These are phyloP conservation scores for Pollachius pollachius DNA, from an alignment of 2,113 vertebrate genomes.

Conservation along the genomic window DNA sequence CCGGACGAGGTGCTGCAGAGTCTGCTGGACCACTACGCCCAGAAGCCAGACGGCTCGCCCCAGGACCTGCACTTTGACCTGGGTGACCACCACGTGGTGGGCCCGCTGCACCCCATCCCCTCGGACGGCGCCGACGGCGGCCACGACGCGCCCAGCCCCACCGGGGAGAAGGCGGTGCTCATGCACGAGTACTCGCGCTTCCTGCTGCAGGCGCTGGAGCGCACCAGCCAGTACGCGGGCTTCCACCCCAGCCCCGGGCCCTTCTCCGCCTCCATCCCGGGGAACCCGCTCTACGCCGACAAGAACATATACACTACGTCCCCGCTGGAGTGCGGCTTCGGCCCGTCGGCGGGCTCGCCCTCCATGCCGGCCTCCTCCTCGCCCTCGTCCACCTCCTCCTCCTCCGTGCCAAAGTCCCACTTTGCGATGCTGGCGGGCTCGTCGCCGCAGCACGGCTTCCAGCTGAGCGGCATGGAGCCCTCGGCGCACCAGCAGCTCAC, in stretches of 20 bases:
- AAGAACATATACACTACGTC: slow-evolving; percentile 96
- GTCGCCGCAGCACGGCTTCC: slow-evolving; percentile 83
- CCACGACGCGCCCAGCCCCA: slow-evolving; percentile 74
- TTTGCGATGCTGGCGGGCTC: slow-evolving; percentile 92
- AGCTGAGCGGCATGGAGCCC: slow-evolving; percentile 88
- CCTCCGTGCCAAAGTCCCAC: slow-evolving; percentile 94
- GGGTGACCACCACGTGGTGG: slow-evolving; percentile 85
- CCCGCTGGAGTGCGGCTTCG: slow-evolving; percentile 90
- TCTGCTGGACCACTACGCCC: slow-evolving; percentile 93
- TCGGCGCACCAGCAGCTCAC: slow-evolving; percentile 94
- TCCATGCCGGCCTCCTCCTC: slow-evolving; percentile 81
- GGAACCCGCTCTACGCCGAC: slow-evolving; percentile 82
- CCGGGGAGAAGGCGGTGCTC: slow-evolving; percentile 86
- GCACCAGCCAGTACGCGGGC: slow-evolving; percentile 89
- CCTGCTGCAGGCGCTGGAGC: slow-evolving; percentile 97
- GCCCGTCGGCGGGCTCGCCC: slow-evolving; percentile 82
- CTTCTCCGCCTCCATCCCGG: slow-evolving; percentile 81
- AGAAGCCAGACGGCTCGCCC: slow-evolving; percentile 83
- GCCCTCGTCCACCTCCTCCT: slow-evolving; percentile 59
- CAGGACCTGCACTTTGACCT: slow-evolving; percentile 91
- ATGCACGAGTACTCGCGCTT: slow-evolving; percentile 98
- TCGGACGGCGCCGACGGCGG: slow-evolving; percentile 74
- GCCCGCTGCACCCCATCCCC: slow-evolving; percentile 68
- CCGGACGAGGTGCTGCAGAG: slow-evolving; percentile 97
- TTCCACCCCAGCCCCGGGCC: slow-evolving; percentile 86